Evolutionary conservation across 2,113 vertebrate genomes (phyloP).

Genomic region (Aramus guarauna): DNA sequence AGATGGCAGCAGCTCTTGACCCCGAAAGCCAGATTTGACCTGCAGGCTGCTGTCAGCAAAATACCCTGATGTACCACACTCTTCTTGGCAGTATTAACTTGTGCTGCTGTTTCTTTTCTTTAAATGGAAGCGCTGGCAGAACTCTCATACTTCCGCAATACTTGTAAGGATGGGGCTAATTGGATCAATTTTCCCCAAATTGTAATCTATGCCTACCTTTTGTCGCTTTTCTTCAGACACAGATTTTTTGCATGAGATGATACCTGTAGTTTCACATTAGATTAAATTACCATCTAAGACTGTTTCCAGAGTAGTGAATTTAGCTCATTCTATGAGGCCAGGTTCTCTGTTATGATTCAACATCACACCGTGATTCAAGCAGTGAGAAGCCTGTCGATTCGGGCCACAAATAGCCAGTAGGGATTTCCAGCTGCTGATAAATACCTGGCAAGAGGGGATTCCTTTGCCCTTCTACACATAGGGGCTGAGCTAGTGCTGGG

Average conservation of each 20-base stretch:
- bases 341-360: background rate
- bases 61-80: background rate
- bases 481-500: background rate
- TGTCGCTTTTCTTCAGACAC: conserved; percentile 15
- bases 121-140: conserved; percentile 1
- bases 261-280: background rate
- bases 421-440: conserved; percentile 12
- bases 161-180: background rate
- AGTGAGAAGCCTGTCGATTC: background rate
- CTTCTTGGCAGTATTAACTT: background rate
- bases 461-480: background rate
- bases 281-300: conserved; percentile 10
- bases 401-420: background rate
- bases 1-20: background rate
- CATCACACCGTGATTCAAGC: background rate
- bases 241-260: background rate
- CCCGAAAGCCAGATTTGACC: background rate
- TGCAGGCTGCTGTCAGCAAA: background rate
- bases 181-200: background rate
- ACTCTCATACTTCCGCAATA: background rate
- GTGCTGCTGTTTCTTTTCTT: conserved; percentile 4
- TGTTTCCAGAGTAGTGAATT: conserved; percentile 1
- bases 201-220: background rate
- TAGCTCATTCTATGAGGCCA: background rate
- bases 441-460: background rate